phyloP scores from a whole-genome alignment of 2,797 vertebrate species.

The Sebastes matsubarae region DNA sequence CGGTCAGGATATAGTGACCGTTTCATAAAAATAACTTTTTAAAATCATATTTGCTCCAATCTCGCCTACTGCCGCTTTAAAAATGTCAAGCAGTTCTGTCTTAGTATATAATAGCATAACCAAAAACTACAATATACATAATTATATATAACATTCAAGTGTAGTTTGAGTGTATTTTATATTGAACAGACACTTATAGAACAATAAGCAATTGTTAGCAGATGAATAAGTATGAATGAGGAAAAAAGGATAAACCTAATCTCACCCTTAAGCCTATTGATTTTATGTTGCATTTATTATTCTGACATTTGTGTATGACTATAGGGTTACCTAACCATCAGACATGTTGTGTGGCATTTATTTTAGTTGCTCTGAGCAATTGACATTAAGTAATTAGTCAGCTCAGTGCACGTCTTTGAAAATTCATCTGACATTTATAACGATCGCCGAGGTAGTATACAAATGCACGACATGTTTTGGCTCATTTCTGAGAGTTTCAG shows the following conservation, averaged over 20 bases:
- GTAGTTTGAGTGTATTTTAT: background rate
- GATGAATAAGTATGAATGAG: background rate
- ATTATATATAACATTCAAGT: background rate
- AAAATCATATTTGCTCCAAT: too few relatives aligned
- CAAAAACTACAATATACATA: background rate
- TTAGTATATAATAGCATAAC: background rate
- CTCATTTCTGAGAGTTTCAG: slow-evolving; percentile 50
- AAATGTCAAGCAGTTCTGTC: too few relatives aligned
- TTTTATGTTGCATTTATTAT: slow-evolving; percentile 37
- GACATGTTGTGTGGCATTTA: slow-evolving; percentile 30
- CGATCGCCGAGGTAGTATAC: background rate
- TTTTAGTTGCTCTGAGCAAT: slow-evolving; percentile 22
- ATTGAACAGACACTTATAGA: background rate
- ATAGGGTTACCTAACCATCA: background rate
- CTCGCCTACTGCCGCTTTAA: too few relatives aligned
- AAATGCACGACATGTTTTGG: slow-evolving; percentile 33
- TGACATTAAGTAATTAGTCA: slow-evolving; percentile 35
- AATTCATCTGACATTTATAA: slow-evolving; percentile 52
- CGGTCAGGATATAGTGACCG: too few relatives aligned
- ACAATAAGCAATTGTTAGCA: background rate
- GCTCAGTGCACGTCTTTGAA: slow-evolving; percentile 15
- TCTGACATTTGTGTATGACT: slow-evolving; percentile 24
- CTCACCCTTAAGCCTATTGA: slow-evolving; percentile 11
- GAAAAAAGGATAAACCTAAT: slow-evolving; percentile 5
- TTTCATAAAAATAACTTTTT: too few relatives aligned